Conservation (phyloP, 2,888 invertebrate genomes). For the Atrina japonica region DNA sequence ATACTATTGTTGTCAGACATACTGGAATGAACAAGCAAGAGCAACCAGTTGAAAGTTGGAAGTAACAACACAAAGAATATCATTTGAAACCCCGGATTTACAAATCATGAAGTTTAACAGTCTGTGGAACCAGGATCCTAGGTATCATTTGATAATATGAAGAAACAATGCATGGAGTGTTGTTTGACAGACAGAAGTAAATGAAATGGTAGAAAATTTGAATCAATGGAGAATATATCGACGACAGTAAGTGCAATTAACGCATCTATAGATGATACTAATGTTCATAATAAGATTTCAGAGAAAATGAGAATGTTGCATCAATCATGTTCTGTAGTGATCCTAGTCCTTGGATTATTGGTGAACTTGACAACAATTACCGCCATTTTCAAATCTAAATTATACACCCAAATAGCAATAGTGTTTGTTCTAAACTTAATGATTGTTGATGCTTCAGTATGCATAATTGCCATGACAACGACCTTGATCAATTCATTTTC, state of each 20-base stretch:
- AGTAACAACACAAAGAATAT: too few relatives aligned
- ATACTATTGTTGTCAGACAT: too few relatives aligned
- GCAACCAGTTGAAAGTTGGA: too few relatives aligned
- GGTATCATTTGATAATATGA: too few relatives aligned
- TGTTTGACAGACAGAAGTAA: too few relatives aligned
- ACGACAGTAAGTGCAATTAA: not conserved
- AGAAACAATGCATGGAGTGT: too few relatives aligned
- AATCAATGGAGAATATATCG: not conserved
- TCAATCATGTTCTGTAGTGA: not conserved
- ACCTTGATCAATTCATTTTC: slow-evolving; percentile 7
- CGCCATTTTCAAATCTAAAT: slow-evolving; percentile 12
- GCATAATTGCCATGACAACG: slow-evolving; percentile 12
- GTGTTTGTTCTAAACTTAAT: slow-evolving; percentile 15
- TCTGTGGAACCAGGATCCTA: too few relatives aligned
- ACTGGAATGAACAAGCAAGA: too few relatives aligned
- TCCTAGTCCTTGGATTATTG: not conserved
- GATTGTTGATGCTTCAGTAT: not conserved
- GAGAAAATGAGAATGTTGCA: not conserved
- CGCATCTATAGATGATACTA: too few relatives aligned
- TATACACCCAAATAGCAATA: not conserved
- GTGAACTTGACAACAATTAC: slow-evolving; percentile 3
- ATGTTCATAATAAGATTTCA: not conserved
- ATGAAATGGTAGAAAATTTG: too few relatives aligned
- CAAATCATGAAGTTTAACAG: too few relatives aligned
- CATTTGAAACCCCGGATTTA: too few relatives aligned